Evolutionary conservation across 2,797 vertebrate species (phyloP).

Genomic region (Rhinophrynus dorsalis): DNA sequence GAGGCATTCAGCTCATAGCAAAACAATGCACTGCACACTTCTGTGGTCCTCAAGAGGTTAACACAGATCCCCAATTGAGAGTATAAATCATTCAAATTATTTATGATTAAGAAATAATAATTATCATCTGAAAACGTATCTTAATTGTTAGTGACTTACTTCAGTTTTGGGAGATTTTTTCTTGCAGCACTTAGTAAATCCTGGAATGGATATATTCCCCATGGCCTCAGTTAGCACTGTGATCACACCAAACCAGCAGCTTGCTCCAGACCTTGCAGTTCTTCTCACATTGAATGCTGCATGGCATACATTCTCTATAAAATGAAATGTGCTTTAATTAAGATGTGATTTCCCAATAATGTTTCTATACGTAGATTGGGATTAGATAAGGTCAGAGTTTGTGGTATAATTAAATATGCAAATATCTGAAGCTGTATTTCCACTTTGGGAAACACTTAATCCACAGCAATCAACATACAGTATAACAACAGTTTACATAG

Average conservation of each 20-base stretch:
- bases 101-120: too few relatives aligned
- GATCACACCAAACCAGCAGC: background rate
- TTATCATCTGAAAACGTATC: background rate
- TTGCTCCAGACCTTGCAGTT: background rate
- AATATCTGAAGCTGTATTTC: background rate
- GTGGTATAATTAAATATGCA: background rate
- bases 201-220: constrained; percentile 11
- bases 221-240: constrained; percentile 1
- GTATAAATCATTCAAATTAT: too few relatives aligned
- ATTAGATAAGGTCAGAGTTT: background rate
- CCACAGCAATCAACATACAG: too few relatives aligned
- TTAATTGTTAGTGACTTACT: constrained; percentile 13
- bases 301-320: background rate
- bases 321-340: constrained; percentile 9
- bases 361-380: background rate
- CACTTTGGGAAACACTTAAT: background rate
- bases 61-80: too few relatives aligned
- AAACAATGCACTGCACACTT: too few relatives aligned
- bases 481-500: too few relatives aligned
- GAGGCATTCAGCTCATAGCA: too few relatives aligned
- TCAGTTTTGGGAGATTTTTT: constrained; percentile 9
- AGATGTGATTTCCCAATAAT: constrained; percentile 1
- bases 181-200: constrained; percentile 8
- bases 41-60: too few relatives aligned
- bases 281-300: background rate